Evolutionary conservation across 1,140 invertebrate species (phyloP).

Genomic region (Mactra quadrangularis): DNA sequence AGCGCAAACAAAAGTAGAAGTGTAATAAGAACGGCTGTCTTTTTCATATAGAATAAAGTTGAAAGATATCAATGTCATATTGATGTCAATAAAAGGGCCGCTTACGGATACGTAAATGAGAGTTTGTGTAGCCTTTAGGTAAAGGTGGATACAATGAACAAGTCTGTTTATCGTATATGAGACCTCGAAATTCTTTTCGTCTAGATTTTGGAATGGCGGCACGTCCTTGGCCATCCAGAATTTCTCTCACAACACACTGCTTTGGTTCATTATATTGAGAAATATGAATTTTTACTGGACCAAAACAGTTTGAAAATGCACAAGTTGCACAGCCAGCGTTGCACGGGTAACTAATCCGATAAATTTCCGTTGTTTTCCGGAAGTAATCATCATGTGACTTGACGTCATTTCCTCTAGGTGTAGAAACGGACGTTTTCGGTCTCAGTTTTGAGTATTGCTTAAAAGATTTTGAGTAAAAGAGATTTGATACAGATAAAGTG

Average conservation of each 20-base stretch:
- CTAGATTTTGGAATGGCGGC: constrained; percentile 18
- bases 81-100: too few species aligned
- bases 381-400: constrained; percentile 1
- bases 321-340: constrained; percentile 36
- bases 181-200: constrained; percentile 47
- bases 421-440: not conserved
- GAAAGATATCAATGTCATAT: too few species aligned
- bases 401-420: not conserved
- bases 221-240: constrained; percentile 43
- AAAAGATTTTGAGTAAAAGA: constrained; percentile 8
- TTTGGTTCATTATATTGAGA: constrained; percentile 44
- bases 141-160: constrained; percentile 54
- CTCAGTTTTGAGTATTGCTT: not conserved
- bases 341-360: constrained; percentile 49
- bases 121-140: constrained; percentile 3
- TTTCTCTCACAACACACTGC: constrained; percentile 24
- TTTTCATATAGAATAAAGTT: too few species aligned
- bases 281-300: constrained; percentile 48
- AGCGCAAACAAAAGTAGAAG: too few species aligned
- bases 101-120: too few species aligned
- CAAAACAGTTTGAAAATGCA: constrained; percentile 45
- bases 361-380: constrained; percentile 31
- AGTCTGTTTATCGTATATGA: constrained; percentile 52
- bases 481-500: not conserved
- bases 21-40: too few species aligned